Base-by-base conservation (phyloP, 2,888 invertebrate genomes). In the Drosophila meridionalis region DNA sequence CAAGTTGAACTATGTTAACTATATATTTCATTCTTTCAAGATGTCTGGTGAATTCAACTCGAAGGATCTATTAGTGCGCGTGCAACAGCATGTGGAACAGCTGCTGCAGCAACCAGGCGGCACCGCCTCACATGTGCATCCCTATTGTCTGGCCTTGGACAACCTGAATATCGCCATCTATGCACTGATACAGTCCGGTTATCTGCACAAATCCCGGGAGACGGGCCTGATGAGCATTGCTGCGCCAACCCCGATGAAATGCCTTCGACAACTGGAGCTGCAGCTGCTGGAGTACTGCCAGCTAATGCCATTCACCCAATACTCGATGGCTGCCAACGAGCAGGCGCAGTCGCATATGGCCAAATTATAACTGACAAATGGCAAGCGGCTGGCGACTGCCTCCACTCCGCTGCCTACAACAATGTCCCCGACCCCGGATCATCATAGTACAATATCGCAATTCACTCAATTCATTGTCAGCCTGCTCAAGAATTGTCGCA, bases 81-180 rank as follows among this genome's bases (percentile, higher is more conserved):
- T 94, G 2, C 97, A 97, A 89, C 94, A 94, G 87, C 92, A 94
- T 26, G 93, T 95, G 34, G 96, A 96, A 92, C 87, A 90, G 28
- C 85, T 93, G 43, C 89, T 95, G n/a, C 85, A 88, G 55, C 81
- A 80, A 45, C 69, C 75, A 4, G 84, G 87, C 5, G 76, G 66
- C 1, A 38, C 70, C 5, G 82, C 87, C 2, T 38, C 69, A 2
- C 88, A 91, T 61, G 93, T 94, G 12, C 96, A 96, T 93, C 96
- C 97, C 0, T 96, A 96, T 93, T 95, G 95, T 79, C 94, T 97
- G 68, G 96, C 96, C 47, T 93, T 97, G 77, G 97, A 97, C 77
- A 94, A 94, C 62, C 93, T 94, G 56, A 93, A 92, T 42, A 94
- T 94, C 92, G 95, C 95, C 76, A 89, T 96, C 56, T 93, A 93